These are phyloP conservation scores for Ceratina japonica DNA, from an alignment of 1,140 invertebrate species.

Conservation along the genomic window DNA sequence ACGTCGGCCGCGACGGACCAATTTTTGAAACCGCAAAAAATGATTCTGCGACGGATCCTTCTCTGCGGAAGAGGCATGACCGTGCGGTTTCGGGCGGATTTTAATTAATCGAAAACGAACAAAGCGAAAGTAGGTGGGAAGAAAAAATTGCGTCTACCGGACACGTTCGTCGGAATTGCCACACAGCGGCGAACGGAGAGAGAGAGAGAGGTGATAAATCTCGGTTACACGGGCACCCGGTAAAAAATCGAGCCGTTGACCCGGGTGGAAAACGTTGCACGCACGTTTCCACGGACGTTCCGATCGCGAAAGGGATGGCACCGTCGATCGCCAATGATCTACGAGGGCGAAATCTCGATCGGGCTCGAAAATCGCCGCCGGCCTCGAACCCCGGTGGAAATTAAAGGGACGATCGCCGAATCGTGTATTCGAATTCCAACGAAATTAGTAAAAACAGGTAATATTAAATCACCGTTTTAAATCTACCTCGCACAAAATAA, in stretches of 20 bases:
- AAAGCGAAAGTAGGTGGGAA: background rate
- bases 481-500: too few species aligned
- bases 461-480: too few species aligned
- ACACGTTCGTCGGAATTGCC: slow-evolving; percentile 1
- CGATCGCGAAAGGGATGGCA: slow-evolving; percentile 21
- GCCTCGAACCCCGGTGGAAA: background rate
- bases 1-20: background rate
- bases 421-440: background rate
- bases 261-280: slow-evolving; percentile 7
- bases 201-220: slow-evolving; percentile 36
- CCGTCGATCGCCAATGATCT: slow-evolving; percentile 29
- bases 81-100: background rate
- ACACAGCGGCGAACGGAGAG: slow-evolving; percentile 1
- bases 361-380: background rate
- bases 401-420: background rate
- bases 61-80: background rate
- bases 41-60: too few species aligned
- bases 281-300: slow-evolving; percentile 49
- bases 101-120: background rate
- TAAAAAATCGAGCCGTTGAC: slow-evolving; percentile 28
- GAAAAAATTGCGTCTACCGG: background rate
- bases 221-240: slow-evolving; percentile 4
- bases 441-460: background rate
- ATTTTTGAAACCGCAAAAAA: background rate
- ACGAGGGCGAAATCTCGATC: background rate